Conservation (phyloP, 2,113 vertebrate genomes). For the Microcebus griseorufus region DNA sequence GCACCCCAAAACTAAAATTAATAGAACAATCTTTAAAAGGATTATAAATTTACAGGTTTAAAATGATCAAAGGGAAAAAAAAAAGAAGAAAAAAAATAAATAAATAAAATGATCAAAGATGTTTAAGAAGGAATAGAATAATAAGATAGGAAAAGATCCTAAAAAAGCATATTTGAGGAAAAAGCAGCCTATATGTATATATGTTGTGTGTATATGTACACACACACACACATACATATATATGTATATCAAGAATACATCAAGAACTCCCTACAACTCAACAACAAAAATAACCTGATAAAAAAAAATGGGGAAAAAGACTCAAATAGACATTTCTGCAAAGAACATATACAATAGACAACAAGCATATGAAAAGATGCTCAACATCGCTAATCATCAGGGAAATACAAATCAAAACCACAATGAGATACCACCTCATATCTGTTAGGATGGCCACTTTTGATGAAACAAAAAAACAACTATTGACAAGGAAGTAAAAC, state of each 20-base stretch:
- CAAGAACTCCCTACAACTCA: neutral
- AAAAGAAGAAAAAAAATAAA: too few relatives aligned
- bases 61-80: neutral
- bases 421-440: neutral
- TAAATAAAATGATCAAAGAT: neutral
- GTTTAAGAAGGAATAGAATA: neutral
- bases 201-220: too few relatives aligned
- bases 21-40: neutral
- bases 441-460: neutral
- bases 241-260: neutral
- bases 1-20: neutral
- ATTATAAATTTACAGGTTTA: neutral
- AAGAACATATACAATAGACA: neutral
- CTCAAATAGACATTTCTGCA: neutral
- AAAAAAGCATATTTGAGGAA: neutral
- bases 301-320: neutral
- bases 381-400: neutral
- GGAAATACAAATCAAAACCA: neutral
- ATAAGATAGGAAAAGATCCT: neutral
- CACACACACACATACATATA: neutral
- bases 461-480: neutral
- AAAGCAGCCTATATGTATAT: neutral
- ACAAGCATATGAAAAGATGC: neutral
- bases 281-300: neutral
- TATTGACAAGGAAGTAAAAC: neutral